Conservation (phyloP, 2,888 invertebrate species). For the Meganola albula region DNA sequence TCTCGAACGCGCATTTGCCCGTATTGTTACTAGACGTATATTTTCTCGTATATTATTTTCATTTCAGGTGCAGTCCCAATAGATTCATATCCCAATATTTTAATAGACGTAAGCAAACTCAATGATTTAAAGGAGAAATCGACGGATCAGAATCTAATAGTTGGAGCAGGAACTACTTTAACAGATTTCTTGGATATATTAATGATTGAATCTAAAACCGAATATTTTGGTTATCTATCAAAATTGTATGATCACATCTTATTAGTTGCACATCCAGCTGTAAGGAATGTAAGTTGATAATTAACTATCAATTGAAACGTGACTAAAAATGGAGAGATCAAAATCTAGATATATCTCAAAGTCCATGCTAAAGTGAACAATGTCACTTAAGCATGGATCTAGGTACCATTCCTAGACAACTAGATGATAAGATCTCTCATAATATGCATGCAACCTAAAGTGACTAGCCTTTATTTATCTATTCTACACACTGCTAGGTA, state of each 20-base stretch:
- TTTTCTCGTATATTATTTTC: neutral
- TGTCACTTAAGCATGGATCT: too few species aligned
- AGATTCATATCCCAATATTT: constrained; percentile 49
- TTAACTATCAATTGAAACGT: too few species aligned
- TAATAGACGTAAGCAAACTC: constrained; percentile 80
- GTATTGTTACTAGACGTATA: neutral
- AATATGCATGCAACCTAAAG: too few species aligned
- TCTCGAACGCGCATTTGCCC: neutral
- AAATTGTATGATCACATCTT: constrained; percentile 80
- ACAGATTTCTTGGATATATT: constrained; percentile 70
- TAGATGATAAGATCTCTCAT: too few species aligned
- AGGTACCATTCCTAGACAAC: too few species aligned
- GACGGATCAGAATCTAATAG: constrained; percentile 51
- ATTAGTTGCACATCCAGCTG: constrained; percentile 82
- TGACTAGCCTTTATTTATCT: too few species aligned
- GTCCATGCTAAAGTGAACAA: too few species aligned
- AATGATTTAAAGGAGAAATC: constrained; percentile 68
- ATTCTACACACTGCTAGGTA: too few species aligned
- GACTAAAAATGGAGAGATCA: too few species aligned
- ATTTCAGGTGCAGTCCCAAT: constrained; percentile 58
- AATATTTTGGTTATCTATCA: constrained; percentile 76
- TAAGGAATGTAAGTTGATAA: constrained; percentile 81
- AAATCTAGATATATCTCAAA: too few species aligned
- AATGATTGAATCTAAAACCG: constrained; percentile 27
- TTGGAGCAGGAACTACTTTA: constrained; percentile 77